phyloP scores from a whole-genome alignment of 2,113 vertebrate genomes.

The Uria lomvia region DNA sequence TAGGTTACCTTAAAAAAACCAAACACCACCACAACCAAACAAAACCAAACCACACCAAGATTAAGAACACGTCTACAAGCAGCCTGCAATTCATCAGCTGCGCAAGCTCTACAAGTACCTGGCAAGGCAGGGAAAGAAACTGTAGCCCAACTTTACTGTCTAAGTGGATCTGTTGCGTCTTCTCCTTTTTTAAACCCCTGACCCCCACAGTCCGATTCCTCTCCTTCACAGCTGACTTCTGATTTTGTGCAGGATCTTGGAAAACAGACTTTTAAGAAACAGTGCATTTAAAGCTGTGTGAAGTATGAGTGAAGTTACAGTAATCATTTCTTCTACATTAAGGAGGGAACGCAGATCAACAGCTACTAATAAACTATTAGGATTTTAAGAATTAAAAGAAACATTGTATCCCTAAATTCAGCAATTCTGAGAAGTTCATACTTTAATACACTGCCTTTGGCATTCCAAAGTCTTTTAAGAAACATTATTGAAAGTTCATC shows the following conservation, averaged over 20 bases:
- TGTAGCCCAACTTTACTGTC: not conserved
- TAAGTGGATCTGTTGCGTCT: not conserved
- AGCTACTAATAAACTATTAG: not conserved
- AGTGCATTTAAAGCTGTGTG: not conserved
- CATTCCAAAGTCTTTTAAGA: not conserved
- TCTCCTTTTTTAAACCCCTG: not conserved
- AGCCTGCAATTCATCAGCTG: not conserved
- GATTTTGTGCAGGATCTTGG: not conserved
- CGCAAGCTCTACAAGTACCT: not conserved
- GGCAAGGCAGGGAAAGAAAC: not conserved
- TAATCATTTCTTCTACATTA: accelerated
- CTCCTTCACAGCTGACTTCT: not conserved
- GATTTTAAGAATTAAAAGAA: not conserved
- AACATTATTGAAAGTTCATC: not conserved
- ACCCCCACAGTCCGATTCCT: not conserved
- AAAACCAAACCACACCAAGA: not conserved
- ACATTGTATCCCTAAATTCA: not conserved
- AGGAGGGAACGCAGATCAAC: not conserved
- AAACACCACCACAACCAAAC: not conserved
- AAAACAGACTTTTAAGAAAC: not conserved
- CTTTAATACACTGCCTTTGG: not conserved
- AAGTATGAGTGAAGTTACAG: not conserved
- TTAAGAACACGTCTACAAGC: not conserved
- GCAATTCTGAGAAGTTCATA: not conserved
- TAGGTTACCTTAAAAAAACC: not conserved